Conservation (phyloP, 2,113 vertebrate species). For the Halcyon senegalensis region DNA sequence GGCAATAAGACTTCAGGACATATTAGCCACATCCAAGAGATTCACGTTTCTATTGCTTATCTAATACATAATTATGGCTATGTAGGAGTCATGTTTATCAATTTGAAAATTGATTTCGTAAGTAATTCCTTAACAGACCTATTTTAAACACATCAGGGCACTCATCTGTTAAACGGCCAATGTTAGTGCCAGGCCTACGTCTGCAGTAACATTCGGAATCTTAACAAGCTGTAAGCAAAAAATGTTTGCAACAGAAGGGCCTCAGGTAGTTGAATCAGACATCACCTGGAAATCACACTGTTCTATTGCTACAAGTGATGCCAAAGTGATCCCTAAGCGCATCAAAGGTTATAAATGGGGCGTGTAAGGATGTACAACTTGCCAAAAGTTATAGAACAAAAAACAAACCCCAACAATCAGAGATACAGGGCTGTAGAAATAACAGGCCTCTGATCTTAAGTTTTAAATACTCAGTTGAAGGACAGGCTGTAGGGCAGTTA, state of each 20-base stretch:
- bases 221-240: conserved; percentile 22
- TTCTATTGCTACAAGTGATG: conserved; percentile 60
- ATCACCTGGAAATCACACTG: not conserved
- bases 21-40: conserved; percentile 29
- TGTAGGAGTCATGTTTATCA: not conserved
- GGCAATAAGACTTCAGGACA: not conserved
- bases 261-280: conserved; percentile 44
- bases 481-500: conserved; percentile 18
- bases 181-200: not conserved
- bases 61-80: conserved; percentile 58
- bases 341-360: not conserved
- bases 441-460: conserved; percentile 1
- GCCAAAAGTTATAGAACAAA: not conserved
- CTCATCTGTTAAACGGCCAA: not conserved
- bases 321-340: conserved; percentile 23
- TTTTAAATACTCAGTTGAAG: conserved; percentile 19
- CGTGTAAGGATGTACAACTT: not conserved
- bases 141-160: conserved; percentile 20
- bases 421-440: conserved; percentile 1
- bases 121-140: conserved; percentile 27
- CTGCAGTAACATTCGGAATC: not conserved
- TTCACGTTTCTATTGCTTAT: conserved; percentile 47
- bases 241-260: conserved; percentile 10
- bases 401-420: not conserved
- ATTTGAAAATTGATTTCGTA: conserved; percentile 50